phyloP scores from a whole-genome alignment of 2,113 vertebrate genomes.

The Grus americana region DNA sequence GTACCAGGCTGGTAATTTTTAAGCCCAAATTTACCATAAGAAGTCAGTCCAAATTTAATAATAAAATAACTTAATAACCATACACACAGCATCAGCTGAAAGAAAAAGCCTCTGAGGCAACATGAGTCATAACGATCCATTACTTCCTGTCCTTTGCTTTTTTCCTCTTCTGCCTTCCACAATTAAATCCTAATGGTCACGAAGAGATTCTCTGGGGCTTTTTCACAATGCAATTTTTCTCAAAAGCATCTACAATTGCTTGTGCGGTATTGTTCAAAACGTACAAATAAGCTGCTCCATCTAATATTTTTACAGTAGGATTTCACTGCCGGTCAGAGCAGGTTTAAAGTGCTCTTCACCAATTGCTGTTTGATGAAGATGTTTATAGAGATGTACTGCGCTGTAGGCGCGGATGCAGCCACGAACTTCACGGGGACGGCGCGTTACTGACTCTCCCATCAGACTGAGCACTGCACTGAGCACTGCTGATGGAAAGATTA shows the following conservation, averaged over 20 bases:
- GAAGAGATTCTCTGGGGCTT: slow-evolving; percentile 29
- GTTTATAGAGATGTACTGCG: not conserved
- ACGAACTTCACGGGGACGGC: not conserved
- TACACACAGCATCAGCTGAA: not conserved
- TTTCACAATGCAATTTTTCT: slow-evolving; percentile 10
- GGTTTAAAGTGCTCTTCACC: slow-evolving; percentile 6
- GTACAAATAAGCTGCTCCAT: not conserved
- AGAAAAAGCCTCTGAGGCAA: slow-evolving; percentile 13
- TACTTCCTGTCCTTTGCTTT: slow-evolving; percentile 19
- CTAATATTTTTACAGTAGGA: not conserved
- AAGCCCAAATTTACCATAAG: not conserved
- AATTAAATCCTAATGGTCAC: slow-evolving; percentile 53
- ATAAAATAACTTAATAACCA: slow-evolving; percentile 16
- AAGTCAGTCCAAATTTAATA: not conserved
- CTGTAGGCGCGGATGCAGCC: not conserved
- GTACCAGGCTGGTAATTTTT: not conserved
- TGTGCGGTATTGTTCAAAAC: not conserved
- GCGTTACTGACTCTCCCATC: not conserved
- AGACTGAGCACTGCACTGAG: not conserved
- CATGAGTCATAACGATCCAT: slow-evolving; percentile 4
- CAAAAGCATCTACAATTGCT: not conserved
- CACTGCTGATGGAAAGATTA: not conserved
- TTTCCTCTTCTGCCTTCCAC: slow-evolving; percentile 5
- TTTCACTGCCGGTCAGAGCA: not conserved
- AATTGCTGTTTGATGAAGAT: not conserved